phyloP scores from a whole-genome alignment of 2,113 vertebrate species.

The Leucosticte australis region DNA sequence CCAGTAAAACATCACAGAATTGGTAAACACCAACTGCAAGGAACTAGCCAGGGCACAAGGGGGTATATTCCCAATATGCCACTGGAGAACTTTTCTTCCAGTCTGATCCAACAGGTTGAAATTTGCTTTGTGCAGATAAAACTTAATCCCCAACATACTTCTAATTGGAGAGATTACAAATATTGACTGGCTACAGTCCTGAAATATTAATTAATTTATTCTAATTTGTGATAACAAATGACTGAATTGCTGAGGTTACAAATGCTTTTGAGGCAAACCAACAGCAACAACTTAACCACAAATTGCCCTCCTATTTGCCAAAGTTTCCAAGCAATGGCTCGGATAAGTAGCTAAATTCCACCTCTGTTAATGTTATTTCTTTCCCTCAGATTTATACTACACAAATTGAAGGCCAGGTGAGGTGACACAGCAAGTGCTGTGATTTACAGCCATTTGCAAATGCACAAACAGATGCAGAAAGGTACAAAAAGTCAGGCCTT shows the following conservation, averaged over 20 bases:
- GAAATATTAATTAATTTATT: neutral
- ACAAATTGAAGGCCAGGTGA: neutral
- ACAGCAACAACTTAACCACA: neutral
- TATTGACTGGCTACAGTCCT: too few species aligned
- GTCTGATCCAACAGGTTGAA: neutral
- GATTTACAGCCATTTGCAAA: neutral
- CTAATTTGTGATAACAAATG: neutral
- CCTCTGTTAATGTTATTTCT: neutral
- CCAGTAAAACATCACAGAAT: neutral
- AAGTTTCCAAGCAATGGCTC: neutral
- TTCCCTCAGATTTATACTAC: neutral
- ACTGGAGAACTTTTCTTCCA: neutral
- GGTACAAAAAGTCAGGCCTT: neutral
- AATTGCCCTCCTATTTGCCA: neutral
- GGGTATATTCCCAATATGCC: accelerated
- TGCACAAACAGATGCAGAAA: neutral
- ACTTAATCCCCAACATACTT: neutral
- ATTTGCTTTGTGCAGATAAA: neutral
- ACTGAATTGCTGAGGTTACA: neutral
- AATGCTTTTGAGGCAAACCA: neutral
- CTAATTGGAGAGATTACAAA: neutral
- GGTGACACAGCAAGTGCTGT: neutral
- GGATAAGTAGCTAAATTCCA: neutral
- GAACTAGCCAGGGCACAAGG: neutral
- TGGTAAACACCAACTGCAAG: neutral